phyloP scores from a whole-genome alignment of 2,113 vertebrate genomes.

The Caracal caracal region DNA sequence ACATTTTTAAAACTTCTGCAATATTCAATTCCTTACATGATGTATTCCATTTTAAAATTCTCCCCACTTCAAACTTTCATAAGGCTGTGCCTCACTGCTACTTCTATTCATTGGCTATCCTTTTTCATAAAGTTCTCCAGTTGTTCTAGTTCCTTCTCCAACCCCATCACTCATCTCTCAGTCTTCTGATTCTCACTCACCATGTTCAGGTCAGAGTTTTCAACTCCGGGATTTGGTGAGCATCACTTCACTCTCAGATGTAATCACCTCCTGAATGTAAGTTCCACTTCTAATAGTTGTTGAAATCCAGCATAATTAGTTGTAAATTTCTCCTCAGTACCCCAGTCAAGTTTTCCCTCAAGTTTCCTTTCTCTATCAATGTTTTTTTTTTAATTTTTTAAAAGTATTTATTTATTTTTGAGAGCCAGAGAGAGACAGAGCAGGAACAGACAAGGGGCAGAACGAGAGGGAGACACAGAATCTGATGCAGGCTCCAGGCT shows the following conservation, averaged over 20 bases:
- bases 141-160: not conserved
- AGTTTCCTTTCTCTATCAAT: not conserved
- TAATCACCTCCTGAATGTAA: not conserved
- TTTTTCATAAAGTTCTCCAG: not conserved
- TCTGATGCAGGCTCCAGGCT: too few species aligned
- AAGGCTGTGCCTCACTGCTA: not conserved
- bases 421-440: too few species aligned
- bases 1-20: not conserved
- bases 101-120: not conserved
- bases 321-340: too few species aligned
- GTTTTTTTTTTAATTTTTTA: not conserved
- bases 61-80: not conserved
- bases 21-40: not conserved
- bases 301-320: not conserved
- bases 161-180: not conserved
- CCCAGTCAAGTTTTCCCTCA: not conserved
- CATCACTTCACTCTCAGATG: not conserved
- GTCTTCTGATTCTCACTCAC: not conserved
- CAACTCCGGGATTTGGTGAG: not conserved
- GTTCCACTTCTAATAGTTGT: not conserved
- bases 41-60: not conserved
- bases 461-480: too few species aligned
- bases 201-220: not conserved
- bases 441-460: too few species aligned
- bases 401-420: too few species aligned